phyloP scores from a whole-genome alignment of 1,140 invertebrate species.

The Solen grandis region DNA sequence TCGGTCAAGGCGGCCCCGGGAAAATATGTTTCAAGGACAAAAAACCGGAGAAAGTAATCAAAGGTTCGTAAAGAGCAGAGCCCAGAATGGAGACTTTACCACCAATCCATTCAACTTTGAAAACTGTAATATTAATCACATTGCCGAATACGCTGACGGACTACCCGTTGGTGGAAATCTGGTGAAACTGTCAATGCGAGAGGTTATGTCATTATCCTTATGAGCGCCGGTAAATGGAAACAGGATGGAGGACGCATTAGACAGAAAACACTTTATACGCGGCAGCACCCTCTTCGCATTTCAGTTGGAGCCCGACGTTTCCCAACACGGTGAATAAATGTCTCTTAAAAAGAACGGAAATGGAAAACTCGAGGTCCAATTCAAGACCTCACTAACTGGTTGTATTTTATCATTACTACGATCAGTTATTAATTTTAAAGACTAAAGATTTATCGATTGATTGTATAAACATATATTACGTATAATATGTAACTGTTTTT shows the following conservation, averaged over 20 bases:
- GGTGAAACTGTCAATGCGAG: conserved; percentile 23
- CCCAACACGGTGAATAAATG: conserved; percentile 33
- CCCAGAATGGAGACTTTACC: conserved; percentile 11
- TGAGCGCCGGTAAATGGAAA: conserved; percentile 40
- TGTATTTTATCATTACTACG: neutral
- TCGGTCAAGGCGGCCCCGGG: no score
- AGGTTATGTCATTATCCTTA: conserved; percentile 30
- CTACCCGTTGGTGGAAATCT: conserved; percentile 33
- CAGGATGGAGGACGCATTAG: conserved; percentile 36
- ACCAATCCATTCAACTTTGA: conserved; percentile 52
- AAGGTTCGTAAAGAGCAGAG: neutral
- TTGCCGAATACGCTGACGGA: conserved; percentile 36
- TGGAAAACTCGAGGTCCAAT: conserved; percentile 49
- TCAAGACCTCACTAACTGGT: conserved; percentile 19
- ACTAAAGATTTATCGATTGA: neutral
- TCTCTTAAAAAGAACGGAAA: conserved; percentile 51
- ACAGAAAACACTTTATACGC: conserved; percentile 26
- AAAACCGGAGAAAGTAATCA: neutral
- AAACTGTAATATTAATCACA: conserved; percentile 21
- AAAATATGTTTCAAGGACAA: conserved; percentile 39
- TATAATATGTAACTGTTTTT: neutral
- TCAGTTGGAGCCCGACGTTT: conserved; percentile 49
- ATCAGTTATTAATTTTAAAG: neutral
- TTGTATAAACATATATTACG: neutral
- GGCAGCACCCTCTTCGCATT: conserved; percentile 25